Conservation (phyloP, 2,797 vertebrate genomes). For the Lithobates pipiens region DNA sequence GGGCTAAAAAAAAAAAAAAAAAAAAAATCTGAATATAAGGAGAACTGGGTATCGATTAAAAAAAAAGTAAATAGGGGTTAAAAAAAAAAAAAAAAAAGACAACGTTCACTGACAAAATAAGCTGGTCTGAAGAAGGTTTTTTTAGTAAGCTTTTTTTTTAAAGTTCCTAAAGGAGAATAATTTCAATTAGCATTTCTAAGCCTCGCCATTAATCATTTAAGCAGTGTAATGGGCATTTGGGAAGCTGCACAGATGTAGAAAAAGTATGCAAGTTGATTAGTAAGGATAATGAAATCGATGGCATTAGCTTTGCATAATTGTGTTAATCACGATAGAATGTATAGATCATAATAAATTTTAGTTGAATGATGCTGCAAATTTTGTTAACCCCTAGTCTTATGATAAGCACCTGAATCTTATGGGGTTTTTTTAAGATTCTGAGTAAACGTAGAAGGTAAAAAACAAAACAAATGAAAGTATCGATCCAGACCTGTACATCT, state of each 20-base stretch:
- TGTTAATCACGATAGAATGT: no score
- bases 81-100: neutral
- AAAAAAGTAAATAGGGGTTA: neutral
- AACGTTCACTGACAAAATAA: neutral
- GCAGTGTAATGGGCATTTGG: neutral
- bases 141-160: neutral
- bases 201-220: neutral
- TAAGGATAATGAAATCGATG: no score
- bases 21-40: neutral
- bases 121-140: neutral
- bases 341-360: no score
- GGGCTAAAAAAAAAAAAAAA: neutral
- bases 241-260: slow-evolving; percentile 3
- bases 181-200: slow-evolving; percentile 57
- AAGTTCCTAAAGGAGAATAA: slow-evolving; percentile 9
- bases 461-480: no score
- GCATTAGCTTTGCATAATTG: no score
- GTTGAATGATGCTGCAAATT: no score
- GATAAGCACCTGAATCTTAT: no score
- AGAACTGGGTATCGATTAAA: neutral
- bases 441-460: no score
- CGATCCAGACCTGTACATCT: no score
- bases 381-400: no score
- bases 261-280: no score
- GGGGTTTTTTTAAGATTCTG: no score